These are phyloP conservation scores for Apis cerana DNA, from an alignment of 1,140 invertebrate genomes.

Conservation along the genomic window DNA sequence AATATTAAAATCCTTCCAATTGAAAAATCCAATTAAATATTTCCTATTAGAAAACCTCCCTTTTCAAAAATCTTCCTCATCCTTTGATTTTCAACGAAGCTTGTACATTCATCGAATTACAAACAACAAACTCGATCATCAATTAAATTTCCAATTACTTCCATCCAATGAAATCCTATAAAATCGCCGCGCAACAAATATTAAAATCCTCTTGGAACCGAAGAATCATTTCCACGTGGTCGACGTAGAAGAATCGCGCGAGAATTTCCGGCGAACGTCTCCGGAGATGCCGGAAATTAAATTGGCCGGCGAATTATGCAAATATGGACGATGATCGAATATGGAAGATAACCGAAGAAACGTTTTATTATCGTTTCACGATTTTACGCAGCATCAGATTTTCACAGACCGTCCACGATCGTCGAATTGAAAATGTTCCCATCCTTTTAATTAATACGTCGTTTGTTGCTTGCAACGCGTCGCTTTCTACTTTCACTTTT, in stretches of 20 bases:
- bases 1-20: too few relatives aligned
- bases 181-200: neutral
- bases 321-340: constrained; percentile 50
- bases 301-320: constrained; percentile 60
- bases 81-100: too few relatives aligned
- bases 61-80: too few relatives aligned
- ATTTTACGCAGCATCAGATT: constrained; percentile 14
- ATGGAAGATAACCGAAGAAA: constrained; percentile 33
- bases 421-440: constrained; percentile 57
- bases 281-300: constrained; percentile 56
- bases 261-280: constrained; percentile 9
- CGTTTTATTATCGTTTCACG: constrained; percentile 57
- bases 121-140: neutral
- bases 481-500: neutral
- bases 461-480: neutral
- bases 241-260: neutral
- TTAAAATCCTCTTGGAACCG: too few relatives aligned
- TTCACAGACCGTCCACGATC: constrained; percentile 10
- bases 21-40: too few relatives aligned
- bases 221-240: neutral
- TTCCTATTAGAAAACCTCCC: too few relatives aligned
- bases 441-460: constrained; percentile 51
- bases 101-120: neutral
- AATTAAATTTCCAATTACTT: neutral
- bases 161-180: too few relatives aligned